Evolutionary conservation across 2,888 invertebrate genomes (phyloP).

Genomic region (Catocala fraxini): DNA sequence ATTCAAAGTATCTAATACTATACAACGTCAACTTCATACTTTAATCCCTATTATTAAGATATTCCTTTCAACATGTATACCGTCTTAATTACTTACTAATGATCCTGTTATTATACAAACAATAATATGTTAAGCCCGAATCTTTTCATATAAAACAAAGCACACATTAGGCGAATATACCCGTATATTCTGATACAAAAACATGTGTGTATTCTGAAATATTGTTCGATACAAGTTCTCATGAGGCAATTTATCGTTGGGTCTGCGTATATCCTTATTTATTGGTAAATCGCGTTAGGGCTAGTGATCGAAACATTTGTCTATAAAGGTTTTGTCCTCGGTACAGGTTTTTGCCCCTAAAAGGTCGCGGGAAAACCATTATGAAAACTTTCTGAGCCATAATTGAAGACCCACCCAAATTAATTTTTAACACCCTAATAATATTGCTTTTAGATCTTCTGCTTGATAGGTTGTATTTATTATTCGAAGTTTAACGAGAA

Average conservation of each 20-base stretch:
- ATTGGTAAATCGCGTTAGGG: slow-evolving; percentile 52
- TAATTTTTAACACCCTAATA: slow-evolving; percentile 35
- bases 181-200: slow-evolving; percentile 19
- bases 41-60: too few relatives aligned
- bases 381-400: slow-evolving; percentile 25
- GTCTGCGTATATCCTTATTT: slow-evolving; percentile 54
- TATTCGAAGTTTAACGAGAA: too few relatives aligned
- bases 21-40: too few relatives aligned
- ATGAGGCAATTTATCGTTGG: slow-evolving; percentile 50
- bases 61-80: too few relatives aligned
- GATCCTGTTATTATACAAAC: too few relatives aligned
- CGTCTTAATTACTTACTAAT: too few relatives aligned
- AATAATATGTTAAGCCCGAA: not conserved
- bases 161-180: not conserved
- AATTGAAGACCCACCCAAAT: slow-evolving; percentile 30
- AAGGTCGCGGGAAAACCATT: slow-evolving; percentile 22
- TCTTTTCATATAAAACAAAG: not conserved
- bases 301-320: slow-evolving; percentile 49
- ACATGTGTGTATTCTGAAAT: slow-evolving; percentile 36
- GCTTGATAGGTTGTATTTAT: slow-evolving; percentile 18
- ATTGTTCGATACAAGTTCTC: slow-evolving; percentile 48
- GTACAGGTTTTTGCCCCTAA: slow-evolving; percentile 18
- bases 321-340: slow-evolving; percentile 33
- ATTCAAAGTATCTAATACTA: too few relatives aligned
- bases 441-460: slow-evolving; percentile 41